These are phyloP conservation scores for Heterohyrax brucei DNA, from an alignment of 2,797 vertebrate species.

Conservation along the genomic window DNA sequence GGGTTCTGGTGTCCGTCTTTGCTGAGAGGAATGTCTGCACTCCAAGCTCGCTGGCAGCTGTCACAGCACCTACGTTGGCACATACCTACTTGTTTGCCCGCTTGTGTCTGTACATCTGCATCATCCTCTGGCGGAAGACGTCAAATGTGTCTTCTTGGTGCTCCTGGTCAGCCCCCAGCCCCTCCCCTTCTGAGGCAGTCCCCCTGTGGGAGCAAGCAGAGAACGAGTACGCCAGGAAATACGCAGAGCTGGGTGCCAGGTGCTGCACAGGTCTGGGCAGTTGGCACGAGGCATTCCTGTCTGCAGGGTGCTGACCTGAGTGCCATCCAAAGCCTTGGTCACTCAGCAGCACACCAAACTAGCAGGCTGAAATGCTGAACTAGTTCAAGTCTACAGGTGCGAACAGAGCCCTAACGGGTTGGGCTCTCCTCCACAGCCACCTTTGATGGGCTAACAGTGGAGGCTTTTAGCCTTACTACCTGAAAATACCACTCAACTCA, in stretches of 20 bases:
- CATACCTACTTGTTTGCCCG: conserved; percentile 91
- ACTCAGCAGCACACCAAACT: too few species aligned
- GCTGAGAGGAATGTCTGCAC: neutral
- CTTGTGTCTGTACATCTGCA: conserved; percentile 92
- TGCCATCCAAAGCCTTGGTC: too few species aligned
- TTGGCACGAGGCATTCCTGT: neutral
- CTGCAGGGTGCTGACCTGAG: too few species aligned
- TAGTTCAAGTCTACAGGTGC: neutral
- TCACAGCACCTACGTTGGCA: neutral
- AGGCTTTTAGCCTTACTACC: neutral
- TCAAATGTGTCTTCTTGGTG: conserved; percentile 91
- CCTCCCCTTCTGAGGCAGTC: conserved; percentile 91
- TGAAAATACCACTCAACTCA: neutral
- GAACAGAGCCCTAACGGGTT: neutral
- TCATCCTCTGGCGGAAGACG: conserved; percentile 93
- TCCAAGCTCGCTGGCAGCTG: neutral
- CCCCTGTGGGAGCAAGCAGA: conserved; percentile 88
- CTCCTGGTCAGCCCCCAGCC: conserved; percentile 89
- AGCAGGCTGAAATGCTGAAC: too few species aligned
- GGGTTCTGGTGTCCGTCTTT: neutral
- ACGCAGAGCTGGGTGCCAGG: neutral
- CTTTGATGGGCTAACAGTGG: neutral
- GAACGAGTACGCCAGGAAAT: conserved; percentile 71
- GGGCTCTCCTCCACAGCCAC: neutral
- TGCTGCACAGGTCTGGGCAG: neutral